Evolutionary conservation across 2,888 invertebrate genomes (phyloP), one percentile per base, ranked within the genome.

Genomic region (Fabriciana adippe): DNA sequence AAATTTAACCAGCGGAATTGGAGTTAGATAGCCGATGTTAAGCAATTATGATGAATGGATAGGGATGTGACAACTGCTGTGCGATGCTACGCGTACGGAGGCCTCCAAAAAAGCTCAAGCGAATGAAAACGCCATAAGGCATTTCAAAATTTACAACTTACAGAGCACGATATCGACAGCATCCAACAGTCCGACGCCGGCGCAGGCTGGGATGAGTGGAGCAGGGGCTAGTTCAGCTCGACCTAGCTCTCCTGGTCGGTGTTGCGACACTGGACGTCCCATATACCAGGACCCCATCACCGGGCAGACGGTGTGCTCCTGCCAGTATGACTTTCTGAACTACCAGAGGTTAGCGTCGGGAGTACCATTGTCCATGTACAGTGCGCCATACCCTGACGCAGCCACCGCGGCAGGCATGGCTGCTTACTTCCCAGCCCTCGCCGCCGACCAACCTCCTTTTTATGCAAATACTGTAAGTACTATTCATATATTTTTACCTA

Each of bases 261-360:
- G 98, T 93, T 97, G 98, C 93, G 97, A 98, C 93, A 97, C 97
- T 75, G 98, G 98, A 75, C 94, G 98, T 81, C 96, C 97, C 74
- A 95, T 98, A 85, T 97, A 97, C 93, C 97, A 97, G 84, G 97
- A 97, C 90, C 97, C 97, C 55, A 94, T 97, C 77, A 97, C 97
- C 76, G 97, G 97, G 66, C 97, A 97, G 89, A 97, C 96, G 67
- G 95, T 97, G 73, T 97, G 97, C 93, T 97, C 97, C 79, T 97
- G 97, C 90, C 97, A 97, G 89, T 97, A 97, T 92, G 97, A 97
- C 92, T 94, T 97, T 79, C 94, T 97, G 80, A 95, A 95, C 90
- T 97, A 97, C 93, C 97, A 97, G 91, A 94, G 97, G 82, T 93
- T 97, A 72, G 96, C 94, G 61, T 93, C 93, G 11, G 96, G 96